phyloP scores from a whole-genome alignment of 2,113 vertebrate genomes.

The Lutjanus erythropterus region DNA sequence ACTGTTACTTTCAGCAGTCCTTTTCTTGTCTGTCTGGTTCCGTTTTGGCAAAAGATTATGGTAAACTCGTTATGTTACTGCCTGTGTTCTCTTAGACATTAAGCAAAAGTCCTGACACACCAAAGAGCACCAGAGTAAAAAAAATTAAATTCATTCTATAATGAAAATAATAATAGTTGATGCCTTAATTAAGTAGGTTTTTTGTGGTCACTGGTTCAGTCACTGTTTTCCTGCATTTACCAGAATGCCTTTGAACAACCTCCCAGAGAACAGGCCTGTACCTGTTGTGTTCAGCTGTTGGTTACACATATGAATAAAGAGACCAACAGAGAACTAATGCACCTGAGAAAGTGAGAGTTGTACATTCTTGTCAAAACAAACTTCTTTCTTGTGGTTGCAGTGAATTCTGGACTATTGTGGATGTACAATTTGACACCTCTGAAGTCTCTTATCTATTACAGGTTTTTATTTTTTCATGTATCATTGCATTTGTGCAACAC shows the following conservation, averaged over 20 bases:
- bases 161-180: neutral
- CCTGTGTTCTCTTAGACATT: too few species aligned
- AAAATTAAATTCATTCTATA: too few species aligned
- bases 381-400: constrained; percentile 15
- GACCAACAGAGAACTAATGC: neutral
- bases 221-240: constrained; percentile 24
- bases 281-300: constrained; percentile 14
- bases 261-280: constrained; percentile 1
- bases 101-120: too few species aligned
- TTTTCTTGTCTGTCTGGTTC: too few species aligned
- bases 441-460: neutral
- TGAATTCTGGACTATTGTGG: neutral
- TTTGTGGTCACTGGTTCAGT: neutral
- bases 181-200: neutral
- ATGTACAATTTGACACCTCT: neutral
- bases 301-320: neutral
- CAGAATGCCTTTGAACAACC: constrained; percentile 4
- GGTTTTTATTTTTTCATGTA: neutral
- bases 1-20: too few species aligned
- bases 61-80: too few species aligned
- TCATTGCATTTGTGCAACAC: neutral
- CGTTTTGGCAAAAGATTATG: too few species aligned
- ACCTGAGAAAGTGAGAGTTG: constrained; percentile 24
- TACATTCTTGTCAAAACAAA: constrained; percentile 14
- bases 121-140: too few species aligned